phyloP scores from a whole-genome alignment of 2,888 invertebrate genomes.

The Drosophila meridionalis region DNA sequence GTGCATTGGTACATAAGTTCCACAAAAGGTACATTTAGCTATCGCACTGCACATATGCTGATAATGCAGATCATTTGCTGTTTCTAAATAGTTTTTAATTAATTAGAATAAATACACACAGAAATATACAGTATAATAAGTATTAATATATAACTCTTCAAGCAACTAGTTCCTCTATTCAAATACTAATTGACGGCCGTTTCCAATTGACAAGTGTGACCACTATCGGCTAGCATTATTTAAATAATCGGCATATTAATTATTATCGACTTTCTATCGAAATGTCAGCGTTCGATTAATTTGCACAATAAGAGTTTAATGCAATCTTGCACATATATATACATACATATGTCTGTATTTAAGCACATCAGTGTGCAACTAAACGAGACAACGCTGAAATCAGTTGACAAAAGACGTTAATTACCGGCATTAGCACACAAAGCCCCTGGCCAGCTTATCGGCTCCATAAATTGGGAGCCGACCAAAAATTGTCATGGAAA shows the following conservation, averaged over 20 bases:
- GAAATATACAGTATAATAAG: neutral
- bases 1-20: neutral
- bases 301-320: neutral
- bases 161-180: no score
- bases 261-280: neutral
- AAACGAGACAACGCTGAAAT: slow-evolving; percentile 31
- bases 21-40: no score
- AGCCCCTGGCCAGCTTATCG: slow-evolving; percentile 54
- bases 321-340: neutral
- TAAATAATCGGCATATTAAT: neutral
- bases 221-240: neutral
- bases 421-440: slow-evolving; percentile 69
- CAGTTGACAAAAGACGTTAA: slow-evolving; percentile 74
- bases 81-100: neutral
- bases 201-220: slow-evolving; percentile 11
- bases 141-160: neutral
- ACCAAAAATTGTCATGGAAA: slow-evolving; percentile 53
- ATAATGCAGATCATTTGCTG: neutral
- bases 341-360: neutral
- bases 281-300: slow-evolving; percentile 4
- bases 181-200: neutral
- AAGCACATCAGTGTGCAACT: slow-evolving; percentile 16
- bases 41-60: neutral
- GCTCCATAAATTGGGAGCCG: slow-evolving; percentile 60
- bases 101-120: neutral